Evolutionary conservation across 64 coral and sea anemone genomes (phyloP).

Genomic region (Porites australiensis): DNA sequence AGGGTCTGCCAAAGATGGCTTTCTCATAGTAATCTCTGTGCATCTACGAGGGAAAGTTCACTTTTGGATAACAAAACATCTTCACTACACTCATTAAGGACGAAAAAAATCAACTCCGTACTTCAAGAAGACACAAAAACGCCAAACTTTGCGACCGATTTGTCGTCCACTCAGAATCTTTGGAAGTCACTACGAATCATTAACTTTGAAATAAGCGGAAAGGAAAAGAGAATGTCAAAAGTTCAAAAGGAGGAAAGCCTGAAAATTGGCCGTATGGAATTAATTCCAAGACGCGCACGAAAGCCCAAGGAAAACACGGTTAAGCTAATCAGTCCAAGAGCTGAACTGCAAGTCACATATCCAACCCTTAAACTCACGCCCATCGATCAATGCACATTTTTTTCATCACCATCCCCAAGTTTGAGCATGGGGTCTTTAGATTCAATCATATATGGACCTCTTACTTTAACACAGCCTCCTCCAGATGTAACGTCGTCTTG

Average conservation of each 20-base stretch:
- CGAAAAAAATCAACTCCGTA: background rate
- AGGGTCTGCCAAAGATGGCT: constrained; percentile 5
- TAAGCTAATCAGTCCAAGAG: background rate
- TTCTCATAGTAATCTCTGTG: constrained; percentile 15
- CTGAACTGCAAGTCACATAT: constrained; percentile 13
- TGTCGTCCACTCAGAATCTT: background rate
- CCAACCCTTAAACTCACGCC: constrained; percentile 18
- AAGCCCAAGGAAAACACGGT: background rate
- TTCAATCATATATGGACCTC: background rate
- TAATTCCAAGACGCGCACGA: constrained; percentile 8
- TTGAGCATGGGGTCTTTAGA: constrained; percentile 28
- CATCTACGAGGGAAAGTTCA: background rate
- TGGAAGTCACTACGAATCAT: constrained; percentile 22
- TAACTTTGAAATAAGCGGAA: background rate
- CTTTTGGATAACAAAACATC: background rate
- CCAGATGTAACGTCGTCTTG: constrained; percentile 34
- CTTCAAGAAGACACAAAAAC: background rate
- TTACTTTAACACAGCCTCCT: constrained; percentile 13
- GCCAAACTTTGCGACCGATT: background rate
- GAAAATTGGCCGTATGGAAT: constrained; percentile 20
- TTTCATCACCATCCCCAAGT: background rate
- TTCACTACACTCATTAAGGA: background rate
- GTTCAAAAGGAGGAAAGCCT: constrained; percentile 24
- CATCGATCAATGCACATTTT: constrained; percentile 23
- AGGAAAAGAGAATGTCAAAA: background rate